Base-by-base conservation (phyloP, 2,888 invertebrate genomes). In the Uloborus plumipes region DNA sequence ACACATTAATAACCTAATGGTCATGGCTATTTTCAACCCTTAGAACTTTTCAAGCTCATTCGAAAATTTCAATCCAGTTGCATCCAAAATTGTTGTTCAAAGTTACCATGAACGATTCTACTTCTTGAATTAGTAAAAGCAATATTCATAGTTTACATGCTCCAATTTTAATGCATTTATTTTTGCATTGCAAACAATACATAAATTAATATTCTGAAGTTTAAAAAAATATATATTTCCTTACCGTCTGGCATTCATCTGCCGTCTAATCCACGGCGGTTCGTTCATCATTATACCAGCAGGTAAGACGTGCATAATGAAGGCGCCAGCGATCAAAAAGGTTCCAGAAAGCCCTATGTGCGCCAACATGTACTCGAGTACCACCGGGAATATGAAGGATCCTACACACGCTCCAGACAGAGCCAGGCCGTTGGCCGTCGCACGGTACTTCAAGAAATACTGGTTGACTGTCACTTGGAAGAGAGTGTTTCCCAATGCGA, bases 371-470 rank as follows among this genome's bases (percentile, higher is more conserved):
- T 67, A 58, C 26, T 71, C 71, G 20, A 71, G 18, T 13, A 71
- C 18, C 1, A 71, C 18, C n/a, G 78, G 78, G 2, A 78, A 26
- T 15, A 78, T 47, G 18, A 78, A 71, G n/a, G 78, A 71, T 49
- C 78, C 78, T 11, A 78, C 15, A 22, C 78, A 78, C 1, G 78
- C 71, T 55, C 78, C 78, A 9, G 78, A 78, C 26, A 71, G 39
- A 14, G 78, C 62, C 0, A 78, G 11, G 2, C 78, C 78, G 9
- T 55, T 53, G 1, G 71, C 78, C n/a, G 78, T 71, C 0, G 71
- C 78, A 16, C 65, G 58, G 47, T 78, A 55, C 51, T 78, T 78
- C 15, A 58, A 26, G 15, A 78, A 78, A 16, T 71, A 65, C 20
- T 78, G 78, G 18, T 70, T 78, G 1, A 78, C 47, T 9, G 47